A percentile compares a stretch with the other conserved stretches of the same genome.
phyloP scores from a whole-genome alignment of 2,113 vertebrate genomes.

The Lipophrys pholis region DNA sequence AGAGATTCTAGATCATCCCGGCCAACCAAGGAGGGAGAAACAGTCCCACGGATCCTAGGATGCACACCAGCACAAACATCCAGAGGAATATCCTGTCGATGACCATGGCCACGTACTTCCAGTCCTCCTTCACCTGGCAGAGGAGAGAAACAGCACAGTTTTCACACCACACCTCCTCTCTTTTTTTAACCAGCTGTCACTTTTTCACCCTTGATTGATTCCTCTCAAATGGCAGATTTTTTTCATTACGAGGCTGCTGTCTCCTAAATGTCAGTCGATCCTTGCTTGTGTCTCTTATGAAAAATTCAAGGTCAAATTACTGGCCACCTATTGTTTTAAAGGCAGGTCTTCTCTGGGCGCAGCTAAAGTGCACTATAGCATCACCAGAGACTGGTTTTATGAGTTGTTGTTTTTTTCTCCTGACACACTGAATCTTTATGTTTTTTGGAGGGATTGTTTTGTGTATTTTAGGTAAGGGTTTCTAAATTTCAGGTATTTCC shows the following conservation, averaged over 20 bases:
- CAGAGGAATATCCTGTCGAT: conserved; percentile 98
- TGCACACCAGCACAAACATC: conserved; percentile 96
- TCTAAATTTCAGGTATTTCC: too few species aligned
- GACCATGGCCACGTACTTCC: conserved; percentile 99
- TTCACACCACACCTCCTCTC: conserved; percentile 44
- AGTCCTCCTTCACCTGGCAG: conserved; percentile 95
- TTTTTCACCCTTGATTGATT: conserved; percentile 77
- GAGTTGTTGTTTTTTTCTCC: too few species aligned
- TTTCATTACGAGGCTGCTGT: conserved; percentile 61
- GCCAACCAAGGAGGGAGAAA: conserved; percentile 98
- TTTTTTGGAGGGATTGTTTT: too few species aligned
- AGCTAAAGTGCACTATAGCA: conserved; percentile 8
- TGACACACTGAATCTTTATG: not conserved
- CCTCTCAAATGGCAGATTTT: conserved; percentile 67
- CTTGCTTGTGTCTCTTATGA: conserved; percentile 43
- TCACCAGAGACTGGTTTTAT: conserved; percentile 2
- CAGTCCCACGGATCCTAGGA: conserved; percentile 95
- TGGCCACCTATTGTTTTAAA: conserved; percentile 33
- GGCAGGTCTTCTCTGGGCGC: not conserved
- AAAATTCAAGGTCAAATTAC: conserved; percentile 68
- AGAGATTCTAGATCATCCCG: conserved; percentile 89
- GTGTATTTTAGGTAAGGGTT: too few species aligned
- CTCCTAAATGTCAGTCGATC: conserved; percentile 74
- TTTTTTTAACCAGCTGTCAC: conserved; percentile 63
- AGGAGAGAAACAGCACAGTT: conserved; percentile 56